phyloP scores from a whole-genome alignment of 1,140 invertebrate species.

The Melanaphis sacchari region DNA sequence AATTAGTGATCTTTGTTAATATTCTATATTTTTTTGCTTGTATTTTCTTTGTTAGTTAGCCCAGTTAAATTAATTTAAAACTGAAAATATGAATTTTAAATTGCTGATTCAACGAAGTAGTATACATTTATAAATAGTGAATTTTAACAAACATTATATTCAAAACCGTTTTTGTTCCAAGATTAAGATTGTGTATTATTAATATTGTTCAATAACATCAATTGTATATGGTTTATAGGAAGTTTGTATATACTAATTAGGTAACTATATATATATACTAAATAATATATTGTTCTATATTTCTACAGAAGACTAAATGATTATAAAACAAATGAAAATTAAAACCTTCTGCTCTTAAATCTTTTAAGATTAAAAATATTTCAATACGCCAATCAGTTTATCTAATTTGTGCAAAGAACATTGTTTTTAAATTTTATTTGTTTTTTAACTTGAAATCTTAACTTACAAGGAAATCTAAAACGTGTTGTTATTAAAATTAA shows the following conservation, averaged over 20 bases:
- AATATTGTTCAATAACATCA: not conserved
- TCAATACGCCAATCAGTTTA: not conserved
- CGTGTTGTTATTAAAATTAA: not conserved
- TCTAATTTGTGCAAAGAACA: not conserved
- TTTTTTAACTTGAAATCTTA: not conserved
- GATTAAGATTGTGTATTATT: not conserved
- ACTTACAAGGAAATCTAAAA: not conserved
- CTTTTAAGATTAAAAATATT: not conserved
- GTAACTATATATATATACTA: not conserved
- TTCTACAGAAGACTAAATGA: not conserved
- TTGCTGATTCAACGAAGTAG: no score
- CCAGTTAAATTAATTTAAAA: not conserved
- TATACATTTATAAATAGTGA: no score
- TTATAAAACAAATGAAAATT: not conserved
- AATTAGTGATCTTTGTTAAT: not conserved
- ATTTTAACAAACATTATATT: not conserved
- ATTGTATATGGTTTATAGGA: not conserved
- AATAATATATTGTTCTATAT: not conserved
- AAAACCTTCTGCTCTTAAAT: not conserved
- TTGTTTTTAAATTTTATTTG: not conserved
- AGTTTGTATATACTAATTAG: not conserved
- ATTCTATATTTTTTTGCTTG: not conserved
- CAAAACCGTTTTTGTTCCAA: not conserved
- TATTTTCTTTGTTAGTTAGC: not conserved
- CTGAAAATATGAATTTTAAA: not conserved